These are phyloP conservation scores for Lysandra bellargus DNA, from an alignment of 2,888 invertebrate genomes.

Conservation along the genomic window DNA sequence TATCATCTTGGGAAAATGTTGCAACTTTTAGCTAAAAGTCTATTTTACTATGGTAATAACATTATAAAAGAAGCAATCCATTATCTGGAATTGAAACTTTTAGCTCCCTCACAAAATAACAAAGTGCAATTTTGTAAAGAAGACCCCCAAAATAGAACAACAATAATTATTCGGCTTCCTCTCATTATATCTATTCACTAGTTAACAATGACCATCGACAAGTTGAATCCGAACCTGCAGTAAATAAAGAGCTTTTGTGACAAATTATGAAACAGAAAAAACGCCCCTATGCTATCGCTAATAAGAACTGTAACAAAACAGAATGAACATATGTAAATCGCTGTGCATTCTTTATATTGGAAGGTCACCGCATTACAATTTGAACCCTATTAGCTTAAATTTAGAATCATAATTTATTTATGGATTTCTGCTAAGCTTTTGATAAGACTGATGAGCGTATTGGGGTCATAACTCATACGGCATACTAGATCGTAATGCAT, in stretches of 20 bases:
- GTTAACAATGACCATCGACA: constrained; percentile 44
- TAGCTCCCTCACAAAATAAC: constrained; percentile 23
- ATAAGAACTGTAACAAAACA: constrained; percentile 36
- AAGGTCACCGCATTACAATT: constrained; percentile 43
- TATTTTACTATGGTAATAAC: not conserved
- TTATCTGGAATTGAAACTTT: constrained; percentile 21
- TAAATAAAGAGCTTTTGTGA: constrained; percentile 17
- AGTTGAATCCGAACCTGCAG: constrained; percentile 38
- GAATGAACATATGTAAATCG: constrained; percentile 41
- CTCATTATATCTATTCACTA: constrained; percentile 46
- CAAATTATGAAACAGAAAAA: not conserved
- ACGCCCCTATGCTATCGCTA: not conserved
- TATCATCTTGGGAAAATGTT: not conserved
- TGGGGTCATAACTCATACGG: constrained; percentile 35
- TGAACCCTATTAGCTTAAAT: constrained; percentile 43
- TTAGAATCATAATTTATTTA: constrained; percentile 40
- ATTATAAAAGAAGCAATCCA: constrained; percentile 15
- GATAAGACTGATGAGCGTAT: constrained; percentile 42
- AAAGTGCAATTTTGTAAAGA: constrained; percentile 27
- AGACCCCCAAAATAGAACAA: constrained; percentile 29
- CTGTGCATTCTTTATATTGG: constrained; percentile 47
- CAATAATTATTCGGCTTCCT: constrained; percentile 39
- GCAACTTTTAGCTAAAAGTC: not conserved
- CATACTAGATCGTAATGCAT: constrained; percentile 33
- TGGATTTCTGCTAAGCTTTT: constrained; percentile 40